Base-by-base conservation (phyloP, 23 tunicate genomes). In the Styela clava region DNA sequence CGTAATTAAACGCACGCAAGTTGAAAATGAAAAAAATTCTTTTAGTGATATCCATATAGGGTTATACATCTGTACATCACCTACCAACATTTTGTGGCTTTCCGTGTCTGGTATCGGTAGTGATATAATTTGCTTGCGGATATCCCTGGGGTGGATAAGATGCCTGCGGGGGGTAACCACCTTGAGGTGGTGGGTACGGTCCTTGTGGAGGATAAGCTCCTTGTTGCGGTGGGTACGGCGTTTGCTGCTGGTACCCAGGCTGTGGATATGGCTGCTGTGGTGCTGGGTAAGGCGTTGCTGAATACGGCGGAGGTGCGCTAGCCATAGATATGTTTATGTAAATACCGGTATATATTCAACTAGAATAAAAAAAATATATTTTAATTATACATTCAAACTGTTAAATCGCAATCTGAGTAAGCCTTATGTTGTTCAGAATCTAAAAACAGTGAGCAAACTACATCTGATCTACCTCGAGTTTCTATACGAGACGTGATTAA, bases 291-390 rank as follows among this genome's bases (percentile, higher is more conserved):
- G 88, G 82, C 29, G 67, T 74, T 33, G 83, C 83, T 9, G 88
- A 65, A 68, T 84, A 84, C 12, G 88, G 88, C n/a, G 88, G 88
- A 0, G 88, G 88, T 24, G 88, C 88, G 5, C 74, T 63, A 31
- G 88, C 82, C 83, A 83, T 83, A 16, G 63, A 27, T 67, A 67
- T 67, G 22, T 67, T 29, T 25, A 19, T 67, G 71, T 18, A 25
- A 1, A 1, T 67, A 67, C 56, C n/a, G n/a, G n/a, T n/a, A n/a
- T n/a, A n/a, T n/a, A n/a, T n/a, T n/a, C n/a, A n/a, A n/a, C n/a
- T n/a, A n/a, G n/a, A n/a, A n/a, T n/a, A n/a, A n/a, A n/a, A n/a
- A n/a, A n/a, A n/a, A n/a, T n/a, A n/a, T n/a, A n/a, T n/a, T n/a
- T n/a, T n/a, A n/a, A n/a, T n/a, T n/a, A n/a, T n/a, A n/a, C n/a